Percentiles rank a stretch among this genome's conserved stretches.
phyloP scores from a whole-genome alignment of 2,113 vertebrate species.

The Lates calcarifer region DNA sequence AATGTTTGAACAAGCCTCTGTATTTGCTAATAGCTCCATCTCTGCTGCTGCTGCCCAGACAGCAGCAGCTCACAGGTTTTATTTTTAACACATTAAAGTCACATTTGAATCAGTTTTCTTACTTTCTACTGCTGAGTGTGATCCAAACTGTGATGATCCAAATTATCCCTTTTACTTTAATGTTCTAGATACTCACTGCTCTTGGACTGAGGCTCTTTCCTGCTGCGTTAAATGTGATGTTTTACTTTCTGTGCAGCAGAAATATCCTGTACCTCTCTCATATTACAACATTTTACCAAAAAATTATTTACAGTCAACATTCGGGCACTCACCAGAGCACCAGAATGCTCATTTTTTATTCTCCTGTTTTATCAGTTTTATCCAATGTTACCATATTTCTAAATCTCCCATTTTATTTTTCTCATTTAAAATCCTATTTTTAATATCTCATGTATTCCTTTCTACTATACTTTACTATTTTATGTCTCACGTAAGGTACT shows the following conservation, averaged over 20 bases:
- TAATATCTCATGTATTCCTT: no score
- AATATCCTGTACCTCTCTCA: neutral
- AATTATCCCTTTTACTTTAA: neutral
- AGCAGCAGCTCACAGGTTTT: conserved; percentile 14
- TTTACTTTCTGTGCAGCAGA: neutral
- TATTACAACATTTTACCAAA: neutral
- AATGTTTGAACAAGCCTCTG: conserved; percentile 66
- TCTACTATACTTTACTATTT: no score
- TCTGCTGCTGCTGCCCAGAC: neutral
- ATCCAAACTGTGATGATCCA: neutral
- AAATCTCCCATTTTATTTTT: no score
- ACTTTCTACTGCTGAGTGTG: neutral
- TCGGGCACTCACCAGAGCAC: no score
- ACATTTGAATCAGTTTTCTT: neutral
- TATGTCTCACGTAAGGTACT: no score
- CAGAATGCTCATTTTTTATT: no score
- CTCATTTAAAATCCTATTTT: no score
- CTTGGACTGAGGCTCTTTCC: neutral
- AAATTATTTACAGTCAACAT: no score
- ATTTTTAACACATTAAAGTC: conserved; percentile 1
- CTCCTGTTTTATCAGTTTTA: no score
- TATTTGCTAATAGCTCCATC: conserved; percentile 43
- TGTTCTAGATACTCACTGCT: neutral
- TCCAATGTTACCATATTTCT: no score
- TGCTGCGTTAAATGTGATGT: neutral